Conservation (phyloP, 2,797 vertebrate genomes). For the Odontamblyopus rebecca region DNA sequence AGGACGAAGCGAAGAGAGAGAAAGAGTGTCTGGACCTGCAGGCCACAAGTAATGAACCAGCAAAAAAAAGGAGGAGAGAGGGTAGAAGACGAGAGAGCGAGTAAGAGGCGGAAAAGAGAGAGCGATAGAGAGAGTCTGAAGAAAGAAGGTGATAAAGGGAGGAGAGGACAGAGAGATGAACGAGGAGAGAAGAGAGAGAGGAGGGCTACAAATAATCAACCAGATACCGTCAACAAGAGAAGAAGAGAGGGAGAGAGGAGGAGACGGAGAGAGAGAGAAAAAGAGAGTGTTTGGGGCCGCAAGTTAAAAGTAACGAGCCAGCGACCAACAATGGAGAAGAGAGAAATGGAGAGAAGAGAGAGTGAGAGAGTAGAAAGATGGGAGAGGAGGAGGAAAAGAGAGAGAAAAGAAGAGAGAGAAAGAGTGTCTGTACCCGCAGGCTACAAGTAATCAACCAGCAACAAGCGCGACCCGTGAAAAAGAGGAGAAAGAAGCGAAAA, state of each 20-base stretch:
- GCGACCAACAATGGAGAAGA: not conserved
- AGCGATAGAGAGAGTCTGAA: not conserved
- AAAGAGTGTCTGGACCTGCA: not conserved
- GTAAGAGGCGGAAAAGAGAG: no score
- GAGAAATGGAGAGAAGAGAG: not conserved
- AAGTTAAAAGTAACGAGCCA: no score
- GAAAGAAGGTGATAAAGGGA: no score
- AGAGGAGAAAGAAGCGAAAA: not conserved
- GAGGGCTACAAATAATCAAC: no score
- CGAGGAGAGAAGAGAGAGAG: not conserved
- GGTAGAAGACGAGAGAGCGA: not conserved
- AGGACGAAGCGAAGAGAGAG: not conserved
- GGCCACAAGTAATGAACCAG: no score
- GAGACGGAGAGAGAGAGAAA: no score
- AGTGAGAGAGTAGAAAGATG: slow-evolving; percentile 11
- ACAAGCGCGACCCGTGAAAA: no score
- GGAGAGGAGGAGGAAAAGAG: not conserved
- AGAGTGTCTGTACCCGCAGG: slow-evolving; percentile 29
- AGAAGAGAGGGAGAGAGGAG: no score
- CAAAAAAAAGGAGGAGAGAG: not conserved
- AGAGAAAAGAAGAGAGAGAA: no score
- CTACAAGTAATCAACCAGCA: slow-evolving; percentile 45
- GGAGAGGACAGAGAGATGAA: not conserved
- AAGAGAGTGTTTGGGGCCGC: no score
- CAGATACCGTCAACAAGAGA: no score